Percentiles rank a stretch among this genome's conserved stretches.
phyloP scores from a whole-genome alignment of 1,140 invertebrate species.

The Subanguina moxae region DNA sequence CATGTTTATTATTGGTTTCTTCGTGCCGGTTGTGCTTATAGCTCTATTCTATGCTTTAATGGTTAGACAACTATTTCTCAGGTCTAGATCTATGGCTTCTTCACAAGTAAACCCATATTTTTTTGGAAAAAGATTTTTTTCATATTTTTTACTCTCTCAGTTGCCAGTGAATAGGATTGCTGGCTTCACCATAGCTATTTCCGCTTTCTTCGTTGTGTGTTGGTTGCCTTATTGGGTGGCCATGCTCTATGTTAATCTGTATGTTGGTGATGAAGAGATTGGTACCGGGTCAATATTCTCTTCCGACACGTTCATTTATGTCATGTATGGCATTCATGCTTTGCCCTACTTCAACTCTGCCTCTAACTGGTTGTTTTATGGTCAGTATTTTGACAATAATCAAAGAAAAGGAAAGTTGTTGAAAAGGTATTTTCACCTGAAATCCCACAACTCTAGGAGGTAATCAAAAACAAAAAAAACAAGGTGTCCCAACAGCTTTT shows the following conservation, averaged over 20 bases:
- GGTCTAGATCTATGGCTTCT: constrained; percentile 38
- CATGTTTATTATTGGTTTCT: constrained; percentile 52
- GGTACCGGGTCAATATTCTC: constrained; percentile 1
- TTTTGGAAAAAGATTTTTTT: too few relatives aligned
- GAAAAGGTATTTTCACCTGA: too few relatives aligned
- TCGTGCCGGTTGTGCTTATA: constrained; percentile 51
- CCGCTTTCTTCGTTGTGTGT: constrained; percentile 53
- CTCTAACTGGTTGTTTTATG: constrained; percentile 56
- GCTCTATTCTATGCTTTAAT: constrained; percentile 55
- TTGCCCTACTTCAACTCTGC: constrained; percentile 56
- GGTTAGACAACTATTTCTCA: constrained; percentile 39
- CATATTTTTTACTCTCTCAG: too few relatives aligned
- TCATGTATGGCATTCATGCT: constrained; percentile 58
- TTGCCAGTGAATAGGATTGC: constrained; percentile 53
- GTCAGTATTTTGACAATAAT: constrained; percentile 16
- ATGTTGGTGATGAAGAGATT: constrained; percentile 17
- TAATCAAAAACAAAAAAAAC: too few relatives aligned
- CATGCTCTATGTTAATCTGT: constrained; percentile 39
- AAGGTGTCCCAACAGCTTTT: too few relatives aligned
- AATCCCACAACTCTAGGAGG: too few relatives aligned
- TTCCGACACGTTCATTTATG: constrained; percentile 42
- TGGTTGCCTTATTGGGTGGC: constrained; percentile 50
- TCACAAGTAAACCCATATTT: constrained; percentile 25
- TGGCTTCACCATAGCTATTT: constrained; percentile 56
- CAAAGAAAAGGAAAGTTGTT: constrained; percentile 2